Conservation (phyloP, 2,113 vertebrate genomes). For the Aegotheles bennettii region DNA sequence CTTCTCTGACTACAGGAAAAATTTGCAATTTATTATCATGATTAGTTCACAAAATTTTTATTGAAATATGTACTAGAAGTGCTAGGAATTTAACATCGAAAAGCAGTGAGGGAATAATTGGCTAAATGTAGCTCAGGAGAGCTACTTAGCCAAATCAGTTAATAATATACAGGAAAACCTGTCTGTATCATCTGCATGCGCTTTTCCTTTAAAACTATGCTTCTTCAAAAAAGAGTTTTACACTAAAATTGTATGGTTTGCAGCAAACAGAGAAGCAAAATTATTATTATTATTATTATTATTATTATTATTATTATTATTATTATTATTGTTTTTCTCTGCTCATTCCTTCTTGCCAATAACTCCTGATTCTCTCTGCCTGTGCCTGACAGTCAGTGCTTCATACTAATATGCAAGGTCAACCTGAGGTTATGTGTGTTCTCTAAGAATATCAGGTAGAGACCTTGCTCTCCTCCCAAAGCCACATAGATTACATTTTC, state of each 20-base stretch:
- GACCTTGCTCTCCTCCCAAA: neutral
- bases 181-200: neutral
- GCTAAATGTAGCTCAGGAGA: neutral
- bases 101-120: conserved; percentile 4
- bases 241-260: neutral
- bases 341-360: neutral
- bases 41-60: conserved; percentile 11
- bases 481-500: neutral
- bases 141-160: neutral
- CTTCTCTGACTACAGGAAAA: neutral
- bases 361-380: conserved; percentile 12
- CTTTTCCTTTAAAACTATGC: neutral
- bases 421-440: neutral
- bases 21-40: neutral
- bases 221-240: neutral
- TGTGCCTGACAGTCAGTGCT: neutral
- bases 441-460: neutral
- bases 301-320: too few species aligned
- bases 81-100: neutral
- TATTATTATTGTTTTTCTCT: neutral
- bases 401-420: neutral
- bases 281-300: too few species aligned
- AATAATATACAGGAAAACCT: neutral
- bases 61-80: conserved; percentile 37
- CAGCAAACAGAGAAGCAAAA: neutral